Base-by-base conservation (phyloP, 1,140 invertebrate genomes). In the Reticulitermes speratus region DNA sequence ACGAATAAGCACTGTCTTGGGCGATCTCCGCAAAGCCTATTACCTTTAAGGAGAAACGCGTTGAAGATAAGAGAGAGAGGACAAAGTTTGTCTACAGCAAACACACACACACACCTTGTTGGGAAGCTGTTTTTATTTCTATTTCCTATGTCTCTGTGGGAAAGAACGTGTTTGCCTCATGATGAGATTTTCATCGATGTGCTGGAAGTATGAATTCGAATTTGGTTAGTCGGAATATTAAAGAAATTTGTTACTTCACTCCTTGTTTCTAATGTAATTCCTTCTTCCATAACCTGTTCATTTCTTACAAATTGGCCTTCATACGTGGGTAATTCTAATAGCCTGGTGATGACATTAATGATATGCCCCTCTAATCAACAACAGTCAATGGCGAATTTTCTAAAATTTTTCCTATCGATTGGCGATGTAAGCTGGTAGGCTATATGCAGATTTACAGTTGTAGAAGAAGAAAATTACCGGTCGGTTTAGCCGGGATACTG, bases 71-170 rank as follows among this genome's bases (percentile, higher is more conserved):
- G n/a, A 75, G 6, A 75, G 65, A 30, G 30, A n/a, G 65, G 65
- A 75, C 65, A 75, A 30, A 75, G 65, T 75, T 75, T 75, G 65
- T 30, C 65, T 75, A 75, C 65, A 75, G 65, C 65, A 75, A 75
- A 75, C 65, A 75, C 6, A 75, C 65, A 75, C 52, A 55, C 14
- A 55, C 3, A 55, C 52, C 19, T 55, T 55, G 52, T 55, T 55
- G 14, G 65, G 65, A 75, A 0, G 65, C 9, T 75, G n/a, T 75
- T 75, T 30, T 8, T 75, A 21, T 75, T 75, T 30, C 65, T 8
- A 9, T 75, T 75, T 30, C 25, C n/a, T 16, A 75, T n/a, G 65
- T 75, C n/a, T 75, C 65, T 9, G n/a, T 75, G 65, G 25, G 25
- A 75, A 8, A 25, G 25, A 30, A 75, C n/a, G n/a, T 30, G 6